A percentile compares a stretch with the other conserved stretches of the same genome.
These are phyloP conservation scores for Etheostoma spectabile DNA, from an alignment of 2,113 vertebrate genomes.

Conservation along the genomic window DNA sequence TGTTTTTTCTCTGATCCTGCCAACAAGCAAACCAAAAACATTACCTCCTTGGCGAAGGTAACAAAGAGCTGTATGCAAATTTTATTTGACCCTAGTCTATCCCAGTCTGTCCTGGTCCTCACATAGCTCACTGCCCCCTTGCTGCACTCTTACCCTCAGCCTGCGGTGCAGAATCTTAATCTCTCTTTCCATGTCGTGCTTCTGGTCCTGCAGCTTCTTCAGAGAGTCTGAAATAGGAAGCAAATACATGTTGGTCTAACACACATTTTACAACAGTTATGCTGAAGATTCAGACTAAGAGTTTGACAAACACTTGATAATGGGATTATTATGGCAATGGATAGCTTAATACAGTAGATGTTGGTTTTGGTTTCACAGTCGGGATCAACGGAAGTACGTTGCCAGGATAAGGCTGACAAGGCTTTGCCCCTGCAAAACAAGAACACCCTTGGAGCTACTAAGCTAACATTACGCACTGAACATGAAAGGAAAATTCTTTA, in stretches of 20 bases:
- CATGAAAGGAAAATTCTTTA: no score
- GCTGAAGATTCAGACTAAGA: not conserved
- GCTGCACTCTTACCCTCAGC: conserved; percentile 85
- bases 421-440: no score
- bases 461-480: no score
- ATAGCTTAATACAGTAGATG: not conserved
- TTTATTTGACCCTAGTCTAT: not conserved
- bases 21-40: no score
- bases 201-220: conserved; percentile 97
- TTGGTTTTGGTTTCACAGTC: not conserved
- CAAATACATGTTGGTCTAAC: conserved; percentile 12
- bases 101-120: not conserved
- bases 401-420: no score
- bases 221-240: conserved; percentile 88
- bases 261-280: not conserved
- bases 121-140: no score
- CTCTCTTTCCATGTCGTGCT: conserved; percentile 96
- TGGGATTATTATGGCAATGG: no score
- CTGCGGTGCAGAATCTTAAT: conserved; percentile 95
- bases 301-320: not conserved
- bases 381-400: no score
- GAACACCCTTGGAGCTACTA: no score
- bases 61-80: not conserved
- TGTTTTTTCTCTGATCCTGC: no score
- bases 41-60: no score